phyloP scores from a whole-genome alignment of 2,797 vertebrate species.

The Podarcis lilfordi region DNA sequence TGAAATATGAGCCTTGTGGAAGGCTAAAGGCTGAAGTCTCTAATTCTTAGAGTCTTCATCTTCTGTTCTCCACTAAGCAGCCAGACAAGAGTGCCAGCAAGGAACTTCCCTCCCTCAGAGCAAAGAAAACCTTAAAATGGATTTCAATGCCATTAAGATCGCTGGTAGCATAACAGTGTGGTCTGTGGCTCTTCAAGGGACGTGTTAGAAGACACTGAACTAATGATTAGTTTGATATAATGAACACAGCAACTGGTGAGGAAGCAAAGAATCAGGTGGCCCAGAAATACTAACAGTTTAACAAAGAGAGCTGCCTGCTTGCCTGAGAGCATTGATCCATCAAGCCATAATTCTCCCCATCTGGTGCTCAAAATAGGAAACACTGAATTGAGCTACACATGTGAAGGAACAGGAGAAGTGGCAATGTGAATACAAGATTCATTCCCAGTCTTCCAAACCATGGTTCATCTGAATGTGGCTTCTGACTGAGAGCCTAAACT shows the following conservation, averaged over 20 bases:
- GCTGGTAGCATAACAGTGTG: background rate
- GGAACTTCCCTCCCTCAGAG: background rate
- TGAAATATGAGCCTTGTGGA: slow-evolving; percentile 30
- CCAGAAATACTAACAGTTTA: background rate
- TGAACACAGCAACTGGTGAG: background rate
- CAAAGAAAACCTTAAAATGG: background rate
- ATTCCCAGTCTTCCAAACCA: background rate
- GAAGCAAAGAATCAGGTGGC: background rate
- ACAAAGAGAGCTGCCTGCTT: background rate
- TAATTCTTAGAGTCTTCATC: slow-evolving; percentile 19
- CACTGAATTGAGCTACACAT: background rate
- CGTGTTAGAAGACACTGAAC: background rate
- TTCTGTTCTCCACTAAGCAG: background rate
- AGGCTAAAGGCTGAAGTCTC: slow-evolving; percentile 21
- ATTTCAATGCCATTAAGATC: background rate
- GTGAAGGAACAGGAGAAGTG: background rate
- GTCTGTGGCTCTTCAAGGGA: background rate
- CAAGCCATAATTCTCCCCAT: background rate
- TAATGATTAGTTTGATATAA: background rate
- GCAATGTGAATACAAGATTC: background rate
- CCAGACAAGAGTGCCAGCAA: background rate
- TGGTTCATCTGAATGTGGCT: background rate
- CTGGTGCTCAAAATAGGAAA: background rate
- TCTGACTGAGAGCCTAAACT: background rate
- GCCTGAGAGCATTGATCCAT: background rate